These are phyloP conservation scores for Acronicta leporina DNA, from an alignment of 2,888 invertebrate genomes.

Conservation along the genomic window DNA sequence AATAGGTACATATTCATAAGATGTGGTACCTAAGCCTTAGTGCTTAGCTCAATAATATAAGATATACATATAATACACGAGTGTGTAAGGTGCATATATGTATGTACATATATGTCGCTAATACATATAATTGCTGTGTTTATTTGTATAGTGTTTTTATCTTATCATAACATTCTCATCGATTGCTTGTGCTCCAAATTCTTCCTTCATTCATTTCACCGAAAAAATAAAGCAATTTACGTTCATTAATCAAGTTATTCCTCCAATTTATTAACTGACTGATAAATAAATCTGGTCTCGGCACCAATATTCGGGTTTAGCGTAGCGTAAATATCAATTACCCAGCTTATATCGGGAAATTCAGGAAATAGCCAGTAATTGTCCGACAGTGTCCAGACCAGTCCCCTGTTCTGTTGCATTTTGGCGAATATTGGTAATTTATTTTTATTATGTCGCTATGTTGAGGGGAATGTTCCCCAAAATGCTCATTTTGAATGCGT, in stretches of 20 bases:
- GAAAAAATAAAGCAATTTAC: slow-evolving; percentile 32
- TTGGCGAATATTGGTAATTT: slow-evolving; percentile 82
- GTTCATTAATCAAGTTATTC: slow-evolving; percentile 45
- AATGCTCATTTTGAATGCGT: slow-evolving; percentile 67
- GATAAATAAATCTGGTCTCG: slow-evolving; percentile 69
- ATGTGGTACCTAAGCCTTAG: too few species aligned
- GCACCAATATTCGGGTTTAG: slow-evolving; percentile 71
- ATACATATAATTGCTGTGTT: too few species aligned
- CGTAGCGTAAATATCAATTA: slow-evolving; percentile 87
- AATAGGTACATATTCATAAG: too few species aligned
- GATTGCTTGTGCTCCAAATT: slow-evolving; percentile 9
- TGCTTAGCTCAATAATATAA: too few species aligned
- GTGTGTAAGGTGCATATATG: too few species aligned
- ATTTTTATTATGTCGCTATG: slow-evolving; percentile 79
- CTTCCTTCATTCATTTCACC: slow-evolving; percentile 13
- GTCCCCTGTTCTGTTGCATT: slow-evolving; percentile 65
- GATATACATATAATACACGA: too few species aligned
- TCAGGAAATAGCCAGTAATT: slow-evolving; percentile 78
- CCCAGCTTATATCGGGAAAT: slow-evolving; percentile 74
- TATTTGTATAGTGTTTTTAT: too few species aligned
- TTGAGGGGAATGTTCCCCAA: slow-evolving; percentile 67
- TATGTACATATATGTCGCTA: too few species aligned
- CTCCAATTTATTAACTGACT: slow-evolving; percentile 66
- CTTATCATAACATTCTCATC: slow-evolving; percentile 3
- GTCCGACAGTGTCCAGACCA: slow-evolving; percentile 58